Evolutionary conservation across 1,140 invertebrate species (phyloP).

Genomic region (Brachionus asplanchnoidis): DNA sequence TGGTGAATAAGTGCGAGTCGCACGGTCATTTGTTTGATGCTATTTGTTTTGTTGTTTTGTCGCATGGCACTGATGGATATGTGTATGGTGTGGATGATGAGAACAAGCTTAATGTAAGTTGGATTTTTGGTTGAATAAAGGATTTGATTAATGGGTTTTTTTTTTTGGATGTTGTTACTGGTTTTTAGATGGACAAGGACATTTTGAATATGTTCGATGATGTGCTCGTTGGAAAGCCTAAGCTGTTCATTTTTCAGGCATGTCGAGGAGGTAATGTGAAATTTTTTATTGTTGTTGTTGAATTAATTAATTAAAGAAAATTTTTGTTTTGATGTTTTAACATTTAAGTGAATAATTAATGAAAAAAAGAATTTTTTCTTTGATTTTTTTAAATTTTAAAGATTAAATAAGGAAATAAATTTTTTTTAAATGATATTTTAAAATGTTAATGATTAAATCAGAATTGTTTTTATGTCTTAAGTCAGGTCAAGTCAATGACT

Average conservation of each 20-base stretch:
- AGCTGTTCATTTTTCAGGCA: slow-evolving; percentile 57
- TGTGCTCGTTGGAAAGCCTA: slow-evolving; percentile 51
- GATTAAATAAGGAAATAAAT: no score
- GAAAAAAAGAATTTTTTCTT: no score
- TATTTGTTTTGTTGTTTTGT: slow-evolving; percentile 65
- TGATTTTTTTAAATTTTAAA: no score
- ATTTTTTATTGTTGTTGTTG: slow-evolving; percentile 38
- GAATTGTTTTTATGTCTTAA: no score
- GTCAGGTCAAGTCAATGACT: no score
- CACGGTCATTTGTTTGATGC: slow-evolving; percentile 46
- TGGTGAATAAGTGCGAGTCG: background rate
- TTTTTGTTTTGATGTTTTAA: no score
- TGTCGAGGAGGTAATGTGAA: slow-evolving; percentile 49
- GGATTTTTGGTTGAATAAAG: no score
- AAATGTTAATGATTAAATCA: no score
- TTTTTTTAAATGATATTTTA: no score
- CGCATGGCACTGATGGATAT: slow-evolving; percentile 80
- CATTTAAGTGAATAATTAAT: no score
- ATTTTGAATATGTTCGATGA: slow-evolving; percentile 33
- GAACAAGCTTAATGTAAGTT: slow-evolving; percentile 29
- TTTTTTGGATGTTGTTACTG: background rate
- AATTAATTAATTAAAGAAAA: background rate
- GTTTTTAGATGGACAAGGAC: slow-evolving; percentile 66
- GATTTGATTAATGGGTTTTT: background rate
- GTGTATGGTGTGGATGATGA: slow-evolving; percentile 76